These are phyloP conservation scores for Cygnus atratus DNA, from an alignment of 2,113 vertebrate genomes.

Conservation along the genomic window DNA sequence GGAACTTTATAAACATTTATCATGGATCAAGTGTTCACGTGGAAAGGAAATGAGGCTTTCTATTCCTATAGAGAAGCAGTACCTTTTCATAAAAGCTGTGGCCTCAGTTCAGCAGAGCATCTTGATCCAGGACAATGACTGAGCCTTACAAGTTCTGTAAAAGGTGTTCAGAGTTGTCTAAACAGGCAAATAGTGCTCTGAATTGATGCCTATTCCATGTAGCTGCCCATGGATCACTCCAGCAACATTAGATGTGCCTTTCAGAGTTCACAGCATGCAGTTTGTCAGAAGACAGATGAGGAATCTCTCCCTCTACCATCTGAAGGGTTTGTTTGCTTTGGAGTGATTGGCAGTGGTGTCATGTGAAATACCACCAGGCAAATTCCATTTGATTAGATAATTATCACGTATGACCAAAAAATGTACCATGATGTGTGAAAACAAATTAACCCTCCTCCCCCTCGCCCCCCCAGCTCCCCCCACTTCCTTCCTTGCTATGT, in stretches of 20 bases:
- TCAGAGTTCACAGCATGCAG: background rate
- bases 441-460: background rate
- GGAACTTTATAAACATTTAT: conserved; percentile 34
- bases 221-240: background rate
- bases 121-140: background rate
- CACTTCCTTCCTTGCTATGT: conserved; percentile 17
- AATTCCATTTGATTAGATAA: conserved; percentile 49
- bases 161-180: background rate
- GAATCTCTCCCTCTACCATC: conserved; percentile 6
- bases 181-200: background rate
- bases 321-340: conserved; percentile 11
- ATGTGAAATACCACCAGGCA: background rate
- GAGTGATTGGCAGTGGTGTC: background rate
- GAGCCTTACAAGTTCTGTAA: background rate
- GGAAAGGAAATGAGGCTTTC: conserved; percentile 40
- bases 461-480: background rate
- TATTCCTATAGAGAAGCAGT: background rate
- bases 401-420: conserved; percentile 26
- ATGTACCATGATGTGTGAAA: conserved; percentile 18
- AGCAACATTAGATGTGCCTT: background rate
- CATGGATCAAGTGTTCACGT: background rate
- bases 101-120: background rate
- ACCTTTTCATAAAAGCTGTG: background rate
- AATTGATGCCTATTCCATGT: background rate
- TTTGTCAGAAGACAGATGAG: background rate